A percentile compares a stretch with the other conserved stretches of the same genome.
These are phyloP conservation scores for Himalopsyche phryganea DNA, from an alignment of 1,140 invertebrate species.

Conservation along the genomic window DNA sequence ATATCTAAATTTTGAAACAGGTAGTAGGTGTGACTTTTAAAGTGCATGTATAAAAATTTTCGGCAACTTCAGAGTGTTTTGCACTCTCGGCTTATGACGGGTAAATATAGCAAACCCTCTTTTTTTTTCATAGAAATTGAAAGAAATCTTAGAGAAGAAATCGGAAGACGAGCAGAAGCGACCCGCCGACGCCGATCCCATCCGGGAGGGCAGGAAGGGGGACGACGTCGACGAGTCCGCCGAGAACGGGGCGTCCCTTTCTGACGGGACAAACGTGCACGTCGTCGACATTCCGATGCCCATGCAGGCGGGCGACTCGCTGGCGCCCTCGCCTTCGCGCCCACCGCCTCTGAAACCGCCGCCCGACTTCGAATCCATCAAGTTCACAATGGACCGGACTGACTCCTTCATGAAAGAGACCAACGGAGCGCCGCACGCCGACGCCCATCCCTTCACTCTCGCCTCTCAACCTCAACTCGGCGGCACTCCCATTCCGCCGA, in stretches of 20 bases:
- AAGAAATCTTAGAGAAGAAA: slow-evolving; percentile 62
- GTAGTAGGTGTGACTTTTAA: no score
- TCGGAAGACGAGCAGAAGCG: slow-evolving; percentile 50
- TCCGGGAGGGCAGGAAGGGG: slow-evolving; percentile 37
- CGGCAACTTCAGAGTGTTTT: no score
- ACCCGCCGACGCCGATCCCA: neutral
- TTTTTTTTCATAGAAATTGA: slow-evolving; percentile 61
- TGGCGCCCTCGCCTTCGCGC: slow-evolving; percentile 29
- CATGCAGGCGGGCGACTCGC: slow-evolving; percentile 24
- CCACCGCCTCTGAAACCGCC: slow-evolving; percentile 30
- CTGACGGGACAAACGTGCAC: slow-evolving; percentile 40
- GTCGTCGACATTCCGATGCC: slow-evolving; percentile 63
- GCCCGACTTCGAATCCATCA: slow-evolving; percentile 40
- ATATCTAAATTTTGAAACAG: no score
- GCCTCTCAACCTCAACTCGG: slow-evolving; percentile 30
- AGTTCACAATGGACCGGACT: slow-evolving; percentile 30
- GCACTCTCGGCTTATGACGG: no score
- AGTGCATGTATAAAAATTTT: no score
- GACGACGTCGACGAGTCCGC: slow-evolving; percentile 35
- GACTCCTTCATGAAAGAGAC: slow-evolving; percentile 26
- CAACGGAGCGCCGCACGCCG: slow-evolving; percentile 34
- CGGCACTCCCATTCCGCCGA: slow-evolving; percentile 27
- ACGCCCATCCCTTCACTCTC: slow-evolving; percentile 32
- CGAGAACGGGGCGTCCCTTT: slow-evolving; percentile 39
- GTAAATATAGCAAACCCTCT: no score